Base-by-base conservation (phyloP, 2,113 vertebrate species). In the Tinamus guttatus region DNA sequence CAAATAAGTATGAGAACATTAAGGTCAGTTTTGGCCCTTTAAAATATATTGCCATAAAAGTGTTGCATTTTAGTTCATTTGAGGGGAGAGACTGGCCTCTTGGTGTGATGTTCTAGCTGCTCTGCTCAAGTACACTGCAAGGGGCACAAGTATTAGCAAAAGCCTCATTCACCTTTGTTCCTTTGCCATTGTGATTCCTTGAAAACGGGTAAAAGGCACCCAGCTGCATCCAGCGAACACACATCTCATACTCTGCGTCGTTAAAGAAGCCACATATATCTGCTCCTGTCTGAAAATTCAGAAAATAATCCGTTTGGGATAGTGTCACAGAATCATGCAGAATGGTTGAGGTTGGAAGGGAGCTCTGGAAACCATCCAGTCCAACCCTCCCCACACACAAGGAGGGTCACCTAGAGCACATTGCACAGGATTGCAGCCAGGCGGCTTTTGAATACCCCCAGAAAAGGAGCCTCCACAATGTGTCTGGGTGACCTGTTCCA, bases 221-320 rank as follows among this genome's bases (percentile, higher is more conserved):
- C 51, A 99, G 97, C 36, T 98, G 98, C 98, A 98, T 99, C 99
- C 99, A 99, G 24, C 99, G 99, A 63, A 96, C 97, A 75, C 99
- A 99, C 97, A 99, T 98, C 85, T 99, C 98, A 75, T 98, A 98
- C 8, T 98, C 77, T 0, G 99, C 96, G 7, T 76, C 4, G 5
- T 93, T 62, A 34, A 99, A 99, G 98, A 99, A 99, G n/a, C 99
- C 99, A 18, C 99, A 99, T 71, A 99, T 99, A 80, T 99, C 99
- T 40, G 99, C 99, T 27, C 99, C 99, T 0, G 98, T 99, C 99
- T 99, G 96, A 69, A 93, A 83, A 94, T 10, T 89, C 21, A 3
- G 36, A 59, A 19, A 34, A 34, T 17, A 21, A 49, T 21, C 25
- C 15, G 3, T 3, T 32, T 24, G 36, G 7, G 7, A 41, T 22